Percentiles rank a stretch among this genome's conserved stretches.
Evolutionary conservation across 2,797 vertebrate genomes (phyloP).

Genomic region (Pseudochromis fuscus): DNA sequence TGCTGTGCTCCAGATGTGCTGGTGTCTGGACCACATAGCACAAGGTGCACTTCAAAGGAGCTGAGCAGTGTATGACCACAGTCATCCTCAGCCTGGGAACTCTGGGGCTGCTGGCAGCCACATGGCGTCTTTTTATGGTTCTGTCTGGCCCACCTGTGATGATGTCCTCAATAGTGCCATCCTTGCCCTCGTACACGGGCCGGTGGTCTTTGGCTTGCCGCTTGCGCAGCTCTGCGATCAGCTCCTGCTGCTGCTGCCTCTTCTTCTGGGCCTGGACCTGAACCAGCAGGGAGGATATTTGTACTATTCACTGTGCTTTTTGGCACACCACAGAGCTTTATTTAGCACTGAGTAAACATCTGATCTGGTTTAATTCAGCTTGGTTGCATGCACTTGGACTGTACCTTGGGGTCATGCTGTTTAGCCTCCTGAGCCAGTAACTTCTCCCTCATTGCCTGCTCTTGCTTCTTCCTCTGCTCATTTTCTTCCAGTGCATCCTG

Average conservation of each 20-base stretch:
- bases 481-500: conserved; percentile 95
- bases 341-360: conserved; percentile 59
- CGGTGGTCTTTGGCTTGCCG: conserved; percentile 97
- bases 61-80: conserved; percentile 83
- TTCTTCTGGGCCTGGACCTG: conserved; percentile 89
- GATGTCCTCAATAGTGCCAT: conserved; percentile 98
- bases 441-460: conserved; percentile 94
- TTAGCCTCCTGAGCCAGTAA: conserved; percentile 96
- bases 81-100: conserved; percentile 74
- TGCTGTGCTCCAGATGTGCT: conserved; percentile 70
- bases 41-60: conserved; percentile 81
- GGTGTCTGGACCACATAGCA: conserved; percentile 83
- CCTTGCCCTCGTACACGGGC: conserved; percentile 97
- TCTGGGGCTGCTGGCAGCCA: conserved; percentile 46
- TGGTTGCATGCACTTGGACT: conserved; percentile 16
- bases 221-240: conserved; percentile 93
- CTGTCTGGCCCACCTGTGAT: conserved; percentile 91
- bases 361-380: conserved; percentile 39
- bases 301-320: conserved; percentile 25
- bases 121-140: conserved; percentile 32
- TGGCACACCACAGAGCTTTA: conserved; percentile 37
- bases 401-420: conserved; percentile 88
- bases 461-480: conserved; percentile 94
- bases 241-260: conserved; percentile 93
- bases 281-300: conserved; percentile 29